Conservation (phyloP, 2,113 vertebrate genomes). For the Chaetops frenatus region DNA sequence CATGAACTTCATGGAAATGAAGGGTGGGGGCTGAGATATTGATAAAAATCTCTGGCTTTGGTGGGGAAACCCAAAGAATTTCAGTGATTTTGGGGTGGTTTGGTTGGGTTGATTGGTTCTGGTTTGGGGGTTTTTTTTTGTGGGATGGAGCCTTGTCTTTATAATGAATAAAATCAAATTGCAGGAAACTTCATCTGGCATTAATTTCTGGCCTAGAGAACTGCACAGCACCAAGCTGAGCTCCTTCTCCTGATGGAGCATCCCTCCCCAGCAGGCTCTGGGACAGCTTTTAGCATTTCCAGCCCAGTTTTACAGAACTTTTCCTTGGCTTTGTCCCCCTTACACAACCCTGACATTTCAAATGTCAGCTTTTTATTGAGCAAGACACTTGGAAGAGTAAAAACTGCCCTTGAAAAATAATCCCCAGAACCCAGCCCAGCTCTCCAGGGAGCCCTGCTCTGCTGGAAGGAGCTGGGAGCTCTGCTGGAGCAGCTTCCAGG, state of each 20-base stretch:
- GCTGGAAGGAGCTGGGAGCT: not conserved
- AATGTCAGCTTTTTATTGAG: not conserved
- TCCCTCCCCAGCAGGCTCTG: not conserved
- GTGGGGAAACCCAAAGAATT: not conserved
- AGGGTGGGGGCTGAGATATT: not conserved
- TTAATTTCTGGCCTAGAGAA: not conserved
- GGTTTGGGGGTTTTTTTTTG: not conserved
- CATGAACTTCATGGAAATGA: not conserved
- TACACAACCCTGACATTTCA: not conserved
- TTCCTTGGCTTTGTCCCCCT: not conserved
- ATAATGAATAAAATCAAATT: not conserved
- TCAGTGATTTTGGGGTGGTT: not conserved
- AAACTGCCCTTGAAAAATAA: not conserved
- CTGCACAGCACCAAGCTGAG: not conserved
- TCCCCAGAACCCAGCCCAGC: not conserved
- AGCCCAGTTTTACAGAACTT: not conserved
- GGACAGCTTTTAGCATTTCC: not conserved
- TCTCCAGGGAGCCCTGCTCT: not conserved
- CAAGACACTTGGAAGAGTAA: not conserved
- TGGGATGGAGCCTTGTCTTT: not conserved
- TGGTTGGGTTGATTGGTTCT: not conserved
- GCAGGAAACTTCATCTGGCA: not conserved
- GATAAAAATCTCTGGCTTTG: not conserved
- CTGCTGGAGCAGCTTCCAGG: not conserved
- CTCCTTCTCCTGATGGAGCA: not conserved